Evolutionary conservation across 2,888 invertebrate genomes (phyloP).

Genomic region (Chirona hameri): DNA sequence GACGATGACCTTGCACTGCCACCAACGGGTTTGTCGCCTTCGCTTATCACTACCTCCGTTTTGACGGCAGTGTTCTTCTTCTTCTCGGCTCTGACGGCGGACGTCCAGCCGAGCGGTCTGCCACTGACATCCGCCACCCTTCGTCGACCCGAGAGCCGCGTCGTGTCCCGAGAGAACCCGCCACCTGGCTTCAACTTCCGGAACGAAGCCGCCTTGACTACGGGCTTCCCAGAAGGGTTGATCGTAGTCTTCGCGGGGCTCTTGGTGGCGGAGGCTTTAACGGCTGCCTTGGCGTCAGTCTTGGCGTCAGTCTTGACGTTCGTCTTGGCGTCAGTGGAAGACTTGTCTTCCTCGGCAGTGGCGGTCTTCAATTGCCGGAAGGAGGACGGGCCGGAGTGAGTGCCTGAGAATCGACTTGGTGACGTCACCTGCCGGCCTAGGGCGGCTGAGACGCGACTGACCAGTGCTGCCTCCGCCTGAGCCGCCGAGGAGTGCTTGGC

Average conservation of each 20-base stretch:
- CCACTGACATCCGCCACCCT: not conserved
- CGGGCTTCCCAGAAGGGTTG: not conserved
- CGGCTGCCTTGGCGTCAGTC: too few species aligned
- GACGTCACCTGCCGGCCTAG: not conserved
- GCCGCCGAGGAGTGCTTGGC: not conserved
- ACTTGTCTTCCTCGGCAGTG: not conserved
- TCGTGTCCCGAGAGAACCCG: not conserved
- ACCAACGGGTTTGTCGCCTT: too few species aligned
- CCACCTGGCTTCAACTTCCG: not conserved
- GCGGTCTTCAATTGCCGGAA: not conserved
- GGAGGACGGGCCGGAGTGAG: not conserved
- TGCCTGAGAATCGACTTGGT: not conserved
- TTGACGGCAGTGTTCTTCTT: not conserved
- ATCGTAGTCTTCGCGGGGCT: not conserved
- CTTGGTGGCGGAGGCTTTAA: not conserved
- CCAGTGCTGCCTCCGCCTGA: not conserved
- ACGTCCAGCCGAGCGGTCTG: not conserved
- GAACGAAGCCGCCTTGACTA: not conserved
- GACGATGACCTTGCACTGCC: not conserved
- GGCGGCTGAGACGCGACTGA: not conserved
- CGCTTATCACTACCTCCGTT: too few species aligned
- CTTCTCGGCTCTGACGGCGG: not conserved
- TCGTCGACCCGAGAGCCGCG: not conserved
- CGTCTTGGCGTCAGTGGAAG: not conserved
- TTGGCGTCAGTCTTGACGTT: not conserved